A percentile compares a stretch with the other conserved stretches of the same genome.
These are phyloP conservation scores for Eubasilissa splendida DNA, from an alignment of 2,888 invertebrate species.

Conservation along the genomic window DNA sequence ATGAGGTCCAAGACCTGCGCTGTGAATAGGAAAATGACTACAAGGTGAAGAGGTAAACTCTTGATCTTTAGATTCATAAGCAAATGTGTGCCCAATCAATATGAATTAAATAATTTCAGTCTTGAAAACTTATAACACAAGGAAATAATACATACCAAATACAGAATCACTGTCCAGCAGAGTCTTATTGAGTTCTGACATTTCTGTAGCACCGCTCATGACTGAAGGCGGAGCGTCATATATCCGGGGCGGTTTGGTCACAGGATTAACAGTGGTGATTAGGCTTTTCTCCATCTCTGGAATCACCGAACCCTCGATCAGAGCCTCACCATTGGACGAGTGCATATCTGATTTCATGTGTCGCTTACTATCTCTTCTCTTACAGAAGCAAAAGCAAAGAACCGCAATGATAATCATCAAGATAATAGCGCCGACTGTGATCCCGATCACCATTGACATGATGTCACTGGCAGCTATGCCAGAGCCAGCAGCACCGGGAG, in stretches of 20 bases:
- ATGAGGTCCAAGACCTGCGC: too few relatives aligned
- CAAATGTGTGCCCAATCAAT: too few relatives aligned
- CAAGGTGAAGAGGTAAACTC: too few relatives aligned
- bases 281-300: constrained; percentile 90
- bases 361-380: constrained; percentile 70
- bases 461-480: constrained; percentile 72
- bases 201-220: constrained; percentile 83
- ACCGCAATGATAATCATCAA: constrained; percentile 70
- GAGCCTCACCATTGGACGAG: constrained; percentile 78
- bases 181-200: constrained; percentile 87
- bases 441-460: constrained; percentile 72
- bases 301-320: constrained; percentile 83
- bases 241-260: constrained; percentile 86
- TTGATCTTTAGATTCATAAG: too few relatives aligned
- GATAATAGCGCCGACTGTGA: constrained; percentile 69
- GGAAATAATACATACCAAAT: constrained; percentile 75
- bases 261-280: constrained; percentile 87
- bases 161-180: constrained; percentile 86
- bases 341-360: constrained; percentile 75
- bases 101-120: too few relatives aligned
- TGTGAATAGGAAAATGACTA: too few relatives aligned
- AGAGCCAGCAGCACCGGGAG: constrained; percentile 64
- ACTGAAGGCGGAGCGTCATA: constrained; percentile 82
- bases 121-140: too few relatives aligned
- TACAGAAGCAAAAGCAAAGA: constrained; percentile 75